Percentiles rank a stretch among this genome's conserved stretches.
These are phyloP conservation scores for Stenodema calcarata DNA, from an alignment of 2,888 invertebrate species.

Conservation along the genomic window DNA sequence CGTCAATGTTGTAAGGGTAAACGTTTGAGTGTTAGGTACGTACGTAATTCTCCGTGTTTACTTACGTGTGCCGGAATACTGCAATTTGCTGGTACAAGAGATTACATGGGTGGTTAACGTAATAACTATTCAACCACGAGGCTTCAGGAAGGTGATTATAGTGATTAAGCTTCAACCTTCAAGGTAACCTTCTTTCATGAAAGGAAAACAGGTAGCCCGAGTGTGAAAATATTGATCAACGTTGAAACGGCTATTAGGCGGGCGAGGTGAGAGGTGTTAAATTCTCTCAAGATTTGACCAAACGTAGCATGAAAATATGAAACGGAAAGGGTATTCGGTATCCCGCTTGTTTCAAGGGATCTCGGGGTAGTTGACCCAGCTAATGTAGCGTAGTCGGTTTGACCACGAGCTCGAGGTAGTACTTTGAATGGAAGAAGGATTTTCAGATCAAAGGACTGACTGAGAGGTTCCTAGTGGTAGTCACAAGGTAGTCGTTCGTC, in stretches of 20 bases:
- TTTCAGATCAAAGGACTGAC: constrained; percentile 27
- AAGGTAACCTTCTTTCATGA: not conserved
- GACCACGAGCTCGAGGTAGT: not conserved
- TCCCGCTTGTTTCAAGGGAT: not conserved
- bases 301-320: not conserved
- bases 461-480: not conserved
- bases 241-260: not conserved
- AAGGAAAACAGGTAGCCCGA: not conserved
- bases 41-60: too few species aligned
- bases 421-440: constrained; percentile 22
- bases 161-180: not conserved
- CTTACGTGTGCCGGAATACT: too few species aligned
- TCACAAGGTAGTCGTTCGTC: not conserved
- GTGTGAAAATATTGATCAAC: not conserved
- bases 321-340: not conserved
- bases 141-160: not conserved
- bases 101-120: too few species aligned
- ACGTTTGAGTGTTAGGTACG: too few species aligned
- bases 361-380: constrained; percentile 10
- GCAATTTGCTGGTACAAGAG: too few species aligned
- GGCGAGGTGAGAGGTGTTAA: not conserved
- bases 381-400: constrained; percentile 3
- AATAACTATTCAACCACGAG: too few species aligned
- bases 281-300: not conserved
- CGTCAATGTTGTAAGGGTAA: too few species aligned